These are phyloP conservation scores for Mustela nigripes DNA, from an alignment of 2,113 vertebrate species.

Conservation along the genomic window DNA sequence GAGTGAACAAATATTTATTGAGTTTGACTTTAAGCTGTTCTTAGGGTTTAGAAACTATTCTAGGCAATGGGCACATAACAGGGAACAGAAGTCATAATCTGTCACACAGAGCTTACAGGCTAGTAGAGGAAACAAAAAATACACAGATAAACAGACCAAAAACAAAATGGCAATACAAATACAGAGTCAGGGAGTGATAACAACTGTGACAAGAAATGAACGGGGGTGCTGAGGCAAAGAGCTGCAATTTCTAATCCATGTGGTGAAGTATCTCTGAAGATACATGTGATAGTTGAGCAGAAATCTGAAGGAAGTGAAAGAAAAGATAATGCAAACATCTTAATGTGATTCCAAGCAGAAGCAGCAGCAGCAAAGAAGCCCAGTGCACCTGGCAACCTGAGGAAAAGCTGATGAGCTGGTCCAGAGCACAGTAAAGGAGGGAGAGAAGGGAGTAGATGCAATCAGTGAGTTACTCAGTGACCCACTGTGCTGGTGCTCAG, in stretches of 20 bases:
- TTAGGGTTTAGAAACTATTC: background rate
- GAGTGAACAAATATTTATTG: background rate
- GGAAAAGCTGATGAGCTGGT: background rate
- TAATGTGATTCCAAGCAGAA: background rate
- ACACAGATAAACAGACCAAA: background rate
- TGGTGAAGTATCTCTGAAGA: background rate
- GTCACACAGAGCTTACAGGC: background rate
- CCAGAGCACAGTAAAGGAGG: background rate
- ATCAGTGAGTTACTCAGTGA: background rate
- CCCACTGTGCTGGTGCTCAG: background rate
- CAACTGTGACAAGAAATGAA: background rate
- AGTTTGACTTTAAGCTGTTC: background rate
- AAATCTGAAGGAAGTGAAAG: background rate
- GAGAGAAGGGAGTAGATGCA: background rate
- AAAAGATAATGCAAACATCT: background rate
- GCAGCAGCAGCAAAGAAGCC: background rate
- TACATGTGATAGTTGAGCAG: background rate
- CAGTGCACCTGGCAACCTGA: background rate
- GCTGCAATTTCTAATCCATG: background rate
- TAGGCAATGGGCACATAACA: background rate
- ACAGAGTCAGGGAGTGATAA: background rate
- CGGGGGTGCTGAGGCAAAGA: background rate
- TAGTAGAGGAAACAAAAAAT: background rate
- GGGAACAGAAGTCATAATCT: background rate
- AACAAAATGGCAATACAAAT: background rate